Evolutionary conservation across 2,888 invertebrate genomes (phyloP).

Genomic region (Norana najaformis): DNA sequence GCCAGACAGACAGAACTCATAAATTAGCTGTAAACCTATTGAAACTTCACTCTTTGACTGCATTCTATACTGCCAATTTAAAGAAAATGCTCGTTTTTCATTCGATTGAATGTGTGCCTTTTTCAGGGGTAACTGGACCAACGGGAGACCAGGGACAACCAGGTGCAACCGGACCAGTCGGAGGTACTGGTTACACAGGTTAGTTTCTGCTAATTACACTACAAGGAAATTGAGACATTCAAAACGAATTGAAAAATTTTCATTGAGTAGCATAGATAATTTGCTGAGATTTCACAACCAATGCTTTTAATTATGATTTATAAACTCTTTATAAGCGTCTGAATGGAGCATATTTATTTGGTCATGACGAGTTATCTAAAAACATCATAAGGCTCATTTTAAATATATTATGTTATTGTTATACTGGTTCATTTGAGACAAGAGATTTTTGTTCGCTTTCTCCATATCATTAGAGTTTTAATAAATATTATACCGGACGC

Average conservation of each 20-base stretch:
- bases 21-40: neutral
- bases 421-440: neutral
- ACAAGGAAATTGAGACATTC: too few relatives aligned
- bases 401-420: neutral
- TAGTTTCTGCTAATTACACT: neutral
- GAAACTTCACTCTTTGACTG: neutral
- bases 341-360: neutral
- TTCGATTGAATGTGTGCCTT: neutral
- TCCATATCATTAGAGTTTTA: too few relatives aligned
- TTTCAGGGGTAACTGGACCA: slow-evolving; percentile 10
- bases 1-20: neutral
- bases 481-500: too few relatives aligned
- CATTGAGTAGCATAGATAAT: too few relatives aligned
- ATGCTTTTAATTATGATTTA: too few relatives aligned
- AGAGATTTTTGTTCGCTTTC: too few relatives aligned
- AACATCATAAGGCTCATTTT: too few relatives aligned
- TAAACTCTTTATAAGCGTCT: neutral
- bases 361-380: neutral
- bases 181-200: neutral
- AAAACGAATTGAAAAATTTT: neutral
- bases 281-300: too few relatives aligned
- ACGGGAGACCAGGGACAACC: slow-evolving; percentile 14
- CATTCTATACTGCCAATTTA: neutral
- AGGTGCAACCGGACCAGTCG: neutral
- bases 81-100: neutral